Percentiles rank a stretch among this genome's conserved stretches.
These are phyloP conservation scores for Encarsia formosa DNA, from an alignment of 2,888 invertebrate genomes.

Conservation along the genomic window DNA sequence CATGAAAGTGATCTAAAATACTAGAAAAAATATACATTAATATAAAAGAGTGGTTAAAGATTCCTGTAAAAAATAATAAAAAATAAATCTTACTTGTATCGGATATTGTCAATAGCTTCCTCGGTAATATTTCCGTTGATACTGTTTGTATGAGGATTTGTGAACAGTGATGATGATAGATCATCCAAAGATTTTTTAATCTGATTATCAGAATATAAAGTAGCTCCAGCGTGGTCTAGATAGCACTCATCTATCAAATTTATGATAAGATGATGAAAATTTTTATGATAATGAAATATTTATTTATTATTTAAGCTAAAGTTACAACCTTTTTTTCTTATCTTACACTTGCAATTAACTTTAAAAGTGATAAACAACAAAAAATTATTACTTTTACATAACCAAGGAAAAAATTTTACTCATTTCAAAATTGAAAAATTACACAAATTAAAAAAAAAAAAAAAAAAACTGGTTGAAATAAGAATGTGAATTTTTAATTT, in stretches of 20 bases:
- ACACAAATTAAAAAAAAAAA: too few species aligned
- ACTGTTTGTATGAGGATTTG: conserved; percentile 82
- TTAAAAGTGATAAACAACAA: too few species aligned
- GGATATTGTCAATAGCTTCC: conserved; percentile 79
- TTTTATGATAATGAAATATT: too few species aligned
- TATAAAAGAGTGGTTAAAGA: not conserved
- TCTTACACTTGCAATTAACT: too few species aligned
- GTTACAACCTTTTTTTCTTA: too few species aligned
- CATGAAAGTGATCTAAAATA: conserved; percentile 81
- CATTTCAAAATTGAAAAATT: too few species aligned
- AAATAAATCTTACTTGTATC: conserved; percentile 49
- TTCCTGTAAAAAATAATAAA: not conserved
- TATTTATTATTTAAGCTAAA: too few species aligned
- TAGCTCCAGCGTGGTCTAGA: conserved; percentile 85
- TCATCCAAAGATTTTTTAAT: conserved; percentile 63
- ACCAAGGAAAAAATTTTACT: too few species aligned
- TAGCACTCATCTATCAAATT: conserved; percentile 63
- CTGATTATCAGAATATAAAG: conserved; percentile 75
- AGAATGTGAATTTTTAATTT: too few species aligned
- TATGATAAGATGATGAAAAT: too few species aligned
- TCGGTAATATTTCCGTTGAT: conserved; percentile 73
- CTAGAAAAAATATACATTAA: conserved; percentile 50
- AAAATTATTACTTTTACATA: too few species aligned
- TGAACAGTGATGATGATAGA: conserved; percentile 69
- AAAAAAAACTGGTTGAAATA: too few species aligned